Conservation (phyloP, 2,113 vertebrate genomes). For the Phyllopteryx taeniolatus region DNA sequence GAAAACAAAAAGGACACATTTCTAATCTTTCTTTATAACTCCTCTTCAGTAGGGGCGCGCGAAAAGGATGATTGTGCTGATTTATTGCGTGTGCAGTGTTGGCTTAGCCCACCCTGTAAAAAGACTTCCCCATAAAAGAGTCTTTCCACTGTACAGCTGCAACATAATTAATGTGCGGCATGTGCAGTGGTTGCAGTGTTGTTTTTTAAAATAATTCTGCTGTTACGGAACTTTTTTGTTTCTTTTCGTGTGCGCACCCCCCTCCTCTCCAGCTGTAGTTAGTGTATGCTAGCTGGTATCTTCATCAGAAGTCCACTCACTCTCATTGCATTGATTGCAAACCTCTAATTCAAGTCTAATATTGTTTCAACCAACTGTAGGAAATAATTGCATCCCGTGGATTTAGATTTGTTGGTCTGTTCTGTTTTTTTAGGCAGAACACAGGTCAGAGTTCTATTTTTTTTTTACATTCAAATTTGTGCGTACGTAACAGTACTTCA, state of each 20-base stretch:
- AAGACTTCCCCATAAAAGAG: slow-evolving; percentile 39
- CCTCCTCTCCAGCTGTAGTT: background rate
- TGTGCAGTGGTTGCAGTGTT: slow-evolving; percentile 64
- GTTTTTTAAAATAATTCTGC: slow-evolving; percentile 54
- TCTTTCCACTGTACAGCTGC: slow-evolving; percentile 39
- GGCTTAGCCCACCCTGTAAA: slow-evolving; percentile 23
- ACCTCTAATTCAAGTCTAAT: background rate
- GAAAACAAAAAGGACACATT: slow-evolving; percentile 23
- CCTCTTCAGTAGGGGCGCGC: slow-evolving; percentile 12
- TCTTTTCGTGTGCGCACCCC: background rate
- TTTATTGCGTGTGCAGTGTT: slow-evolving; percentile 36
- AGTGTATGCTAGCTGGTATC: background rate
- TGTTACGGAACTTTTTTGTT: slow-evolving; percentile 27
- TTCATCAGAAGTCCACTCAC: background rate
- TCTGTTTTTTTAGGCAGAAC: background rate
- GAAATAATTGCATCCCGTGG: background rate
- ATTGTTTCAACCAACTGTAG: background rate
- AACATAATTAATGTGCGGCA: slow-evolving; percentile 54
- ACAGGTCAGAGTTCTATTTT: background rate
- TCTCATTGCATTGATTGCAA: background rate
- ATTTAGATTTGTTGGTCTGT: too few relatives aligned
- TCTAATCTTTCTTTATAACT: slow-evolving; percentile 45
- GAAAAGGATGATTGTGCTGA: slow-evolving; percentile 53
- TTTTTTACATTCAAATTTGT: background rate
- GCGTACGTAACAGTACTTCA: background rate